Conservation (phyloP, 2,113 vertebrate genomes). For the Tenrec ecaudatus region DNA sequence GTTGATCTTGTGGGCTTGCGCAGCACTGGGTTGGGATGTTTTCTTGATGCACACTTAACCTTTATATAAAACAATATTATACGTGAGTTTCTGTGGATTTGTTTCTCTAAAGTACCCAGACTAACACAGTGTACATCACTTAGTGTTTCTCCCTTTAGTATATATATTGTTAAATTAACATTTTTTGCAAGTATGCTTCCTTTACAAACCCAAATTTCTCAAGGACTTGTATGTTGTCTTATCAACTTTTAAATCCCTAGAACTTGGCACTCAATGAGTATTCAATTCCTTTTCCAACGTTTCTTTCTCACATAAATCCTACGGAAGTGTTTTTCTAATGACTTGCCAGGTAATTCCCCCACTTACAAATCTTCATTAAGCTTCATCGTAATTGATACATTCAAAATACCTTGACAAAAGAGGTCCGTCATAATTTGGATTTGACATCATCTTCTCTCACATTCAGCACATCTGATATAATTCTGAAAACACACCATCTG, state of each 20-base stretch:
- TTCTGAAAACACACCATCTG: neutral
- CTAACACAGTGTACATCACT: no score
- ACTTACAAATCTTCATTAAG: neutral
- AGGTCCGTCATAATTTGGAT: neutral
- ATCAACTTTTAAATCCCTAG: neutral
- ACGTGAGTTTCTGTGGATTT: no score
- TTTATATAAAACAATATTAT: no score
- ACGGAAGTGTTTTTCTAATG: neutral
- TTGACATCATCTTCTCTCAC: neutral
- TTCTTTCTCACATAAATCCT: neutral
- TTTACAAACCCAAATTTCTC: neutral
- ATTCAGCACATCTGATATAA: neutral
- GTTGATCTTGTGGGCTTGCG: no score
- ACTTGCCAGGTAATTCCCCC: neutral
- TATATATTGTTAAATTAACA: neutral
- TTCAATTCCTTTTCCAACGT: slow-evolving; percentile 6
- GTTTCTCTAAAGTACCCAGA: no score
- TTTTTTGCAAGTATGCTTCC: neutral
- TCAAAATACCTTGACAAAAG: neutral
- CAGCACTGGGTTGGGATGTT: no score
- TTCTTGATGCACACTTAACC: no score
- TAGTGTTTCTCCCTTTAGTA: neutral
- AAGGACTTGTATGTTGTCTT: neutral
- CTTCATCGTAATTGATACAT: neutral
- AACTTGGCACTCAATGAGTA: neutral